These are phyloP conservation scores for Sebastes itinus DNA, from an alignment of 2,797 vertebrate species.

Conservation along the genomic window DNA sequence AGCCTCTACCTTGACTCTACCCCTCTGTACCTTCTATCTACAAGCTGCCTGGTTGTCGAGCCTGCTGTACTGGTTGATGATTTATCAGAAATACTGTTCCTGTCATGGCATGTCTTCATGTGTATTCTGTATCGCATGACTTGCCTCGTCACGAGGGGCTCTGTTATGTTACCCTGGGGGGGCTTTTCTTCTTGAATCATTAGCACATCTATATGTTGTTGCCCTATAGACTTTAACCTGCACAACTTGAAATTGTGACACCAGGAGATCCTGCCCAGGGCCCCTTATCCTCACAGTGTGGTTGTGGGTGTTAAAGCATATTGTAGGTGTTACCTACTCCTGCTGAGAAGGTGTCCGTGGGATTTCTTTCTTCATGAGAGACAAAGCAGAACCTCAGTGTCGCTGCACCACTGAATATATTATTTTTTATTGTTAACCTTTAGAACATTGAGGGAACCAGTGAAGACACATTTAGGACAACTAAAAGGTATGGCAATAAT, in stretches of 20 bases:
- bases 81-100: conserved; percentile 19
- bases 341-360: not conserved
- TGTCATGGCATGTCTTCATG: conserved; percentile 1
- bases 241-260: conserved; percentile 2
- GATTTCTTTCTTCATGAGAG: not conserved
- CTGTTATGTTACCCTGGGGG: not conserved
- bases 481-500: not conserved
- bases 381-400: not conserved
- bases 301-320: not conserved
- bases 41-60: not conserved
- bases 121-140: not conserved
- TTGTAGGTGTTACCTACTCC: not conserved
- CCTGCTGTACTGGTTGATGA: conserved; percentile 15
- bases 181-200: conserved; percentile 1
- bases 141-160: not conserved
- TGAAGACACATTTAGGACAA: not conserved
- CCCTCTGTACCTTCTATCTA: not conserved
- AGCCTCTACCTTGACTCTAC: not conserved
- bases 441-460: not conserved
- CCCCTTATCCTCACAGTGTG: not conserved
- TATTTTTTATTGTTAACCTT: not conserved
- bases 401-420: not conserved
- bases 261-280: not conserved
- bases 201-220: conserved; percentile 10
- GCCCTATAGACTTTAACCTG: conserved; percentile 44